phyloP scores from a whole-genome alignment of 2,888 invertebrate genomes.

The Phrixothrix hirtus region DNA sequence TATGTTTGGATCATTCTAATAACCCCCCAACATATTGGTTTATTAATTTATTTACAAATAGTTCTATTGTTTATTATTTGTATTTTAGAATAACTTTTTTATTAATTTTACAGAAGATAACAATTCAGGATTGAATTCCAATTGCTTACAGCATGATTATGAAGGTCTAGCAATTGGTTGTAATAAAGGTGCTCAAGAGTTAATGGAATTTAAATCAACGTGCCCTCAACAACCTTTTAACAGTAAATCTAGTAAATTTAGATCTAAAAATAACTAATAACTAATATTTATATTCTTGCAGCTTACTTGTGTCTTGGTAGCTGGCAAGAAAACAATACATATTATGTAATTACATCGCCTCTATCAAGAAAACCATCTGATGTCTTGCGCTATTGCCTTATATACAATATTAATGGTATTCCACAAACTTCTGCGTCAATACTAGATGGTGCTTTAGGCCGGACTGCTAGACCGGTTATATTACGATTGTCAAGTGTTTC shows the following conservation, averaged over 20 bases:
- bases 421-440: slow-evolving; percentile 17
- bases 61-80: not conserved
- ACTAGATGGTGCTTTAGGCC: slow-evolving; percentile 19
- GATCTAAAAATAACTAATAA: not conserved
- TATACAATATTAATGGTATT: slow-evolving; percentile 58
- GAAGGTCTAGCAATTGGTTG: slow-evolving; percentile 66
- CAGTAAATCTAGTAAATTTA: slow-evolving; percentile 50
- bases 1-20: too few relatives aligned
- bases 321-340: slow-evolving; percentile 68
- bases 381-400: slow-evolving; percentile 65
- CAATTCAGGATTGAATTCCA: slow-evolving; percentile 29
- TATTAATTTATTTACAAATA: too few relatives aligned
- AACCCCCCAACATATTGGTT: too few relatives aligned
- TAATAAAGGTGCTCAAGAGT: slow-evolving; percentile 59
- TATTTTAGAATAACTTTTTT: not conserved
- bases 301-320: slow-evolving; percentile 75
- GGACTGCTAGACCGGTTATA: slow-evolving; percentile 44
- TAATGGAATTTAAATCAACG: slow-evolving; percentile 64
- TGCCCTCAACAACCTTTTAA: slow-evolving; percentile 59
- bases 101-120: slow-evolving; percentile 10
- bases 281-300: slow-evolving; percentile 42
- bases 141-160: slow-evolving; percentile 60
- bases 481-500: slow-evolving; percentile 60
- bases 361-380: slow-evolving; percentile 58
- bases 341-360: slow-evolving; percentile 71